Evolutionary conservation across 2,113 vertebrate genomes (phyloP), one percentile per base, ranked within the genome.

Genomic region (Psophia crepitans): DNA sequence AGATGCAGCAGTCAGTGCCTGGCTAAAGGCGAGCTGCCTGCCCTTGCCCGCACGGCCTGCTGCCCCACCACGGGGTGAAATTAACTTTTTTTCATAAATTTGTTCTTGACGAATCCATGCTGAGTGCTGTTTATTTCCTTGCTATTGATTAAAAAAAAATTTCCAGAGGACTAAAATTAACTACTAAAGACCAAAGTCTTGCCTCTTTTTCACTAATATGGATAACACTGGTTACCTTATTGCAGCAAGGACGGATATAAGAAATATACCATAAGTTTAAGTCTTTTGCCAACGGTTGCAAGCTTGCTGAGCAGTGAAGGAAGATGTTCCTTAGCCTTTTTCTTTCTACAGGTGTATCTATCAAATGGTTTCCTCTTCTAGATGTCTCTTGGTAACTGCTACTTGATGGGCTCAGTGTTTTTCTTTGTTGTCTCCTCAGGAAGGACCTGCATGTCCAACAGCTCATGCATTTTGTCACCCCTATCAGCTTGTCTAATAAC

Each of bases 321-420:
- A 0, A 0, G n/a, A n/a, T n/a, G n/a, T 56, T 71, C 35, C 13
- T 48, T 39, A 33, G 11, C 49, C 6, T 79, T 83, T 73, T 69
- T 69, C 12, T 8, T 68, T 90, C 17, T 51, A 5, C 3, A 4
- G 27, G 6, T 12, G 7, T 17, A 71, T 51, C 27, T 37, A 26
- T 37, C 19, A 35, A 49, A 87, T 4, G 12, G 21, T 13, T 65
- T 84, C 33, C 41, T 68, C 33, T 90, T 92, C 74, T 82, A 81
- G 49, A 41, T 49, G 19, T 54, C 77, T 81, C 71, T 66, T 87
- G n/a, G 53, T 64, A 79, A 33, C 39, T 32, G 7, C 30, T 73
- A 19, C 48, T 53, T 41, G n/a, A 46, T 41, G 28, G 20, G 37
- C 32, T 44, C 41, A 22, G 28, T 14, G 32, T 28, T 60, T n/a